Evolutionary conservation across 2,113 vertebrate genomes (phyloP).

Genomic region (Forbesichthys agassizii): DNA sequence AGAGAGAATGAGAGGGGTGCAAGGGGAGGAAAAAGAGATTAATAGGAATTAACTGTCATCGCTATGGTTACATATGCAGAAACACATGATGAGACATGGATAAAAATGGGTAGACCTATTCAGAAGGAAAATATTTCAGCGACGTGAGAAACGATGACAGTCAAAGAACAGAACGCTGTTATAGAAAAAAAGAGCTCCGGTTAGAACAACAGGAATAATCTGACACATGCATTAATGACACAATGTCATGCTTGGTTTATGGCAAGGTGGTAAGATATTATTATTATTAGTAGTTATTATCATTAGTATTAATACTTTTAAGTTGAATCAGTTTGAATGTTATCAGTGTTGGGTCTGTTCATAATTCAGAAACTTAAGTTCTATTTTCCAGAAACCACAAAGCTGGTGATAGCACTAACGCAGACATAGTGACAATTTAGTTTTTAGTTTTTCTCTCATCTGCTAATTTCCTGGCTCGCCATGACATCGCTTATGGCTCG

Average conservation of each 20-base stretch:
- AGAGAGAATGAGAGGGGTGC: slow-evolving; percentile 97
- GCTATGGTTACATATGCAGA: slow-evolving; percentile 89
- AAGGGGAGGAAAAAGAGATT: slow-evolving; percentile 96
- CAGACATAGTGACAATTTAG: too few relatives aligned
- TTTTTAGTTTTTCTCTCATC: too few relatives aligned
- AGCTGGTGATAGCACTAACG: too few relatives aligned
- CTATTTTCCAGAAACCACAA: not conserved
- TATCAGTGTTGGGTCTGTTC: not conserved
- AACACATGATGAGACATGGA: slow-evolving; percentile 91
- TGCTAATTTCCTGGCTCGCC: too few relatives aligned
- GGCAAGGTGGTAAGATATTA: slow-evolving; percentile 38
- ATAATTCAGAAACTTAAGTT: not conserved
- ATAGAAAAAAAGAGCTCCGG: slow-evolving; percentile 73
- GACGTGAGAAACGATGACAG: slow-evolving; percentile 68
- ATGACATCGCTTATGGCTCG: too few relatives aligned
- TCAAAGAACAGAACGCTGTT: slow-evolving; percentile 77
- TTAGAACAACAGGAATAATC: slow-evolving; percentile 46
- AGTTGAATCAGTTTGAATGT: not conserved
- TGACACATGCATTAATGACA: slow-evolving; percentile 26
- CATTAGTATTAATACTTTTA: too few relatives aligned
- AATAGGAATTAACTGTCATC: slow-evolving; percentile 98
- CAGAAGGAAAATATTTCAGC: slow-evolving; percentile 73
- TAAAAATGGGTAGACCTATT: slow-evolving; percentile 85
- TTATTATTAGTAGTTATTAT: slow-evolving; percentile 3
- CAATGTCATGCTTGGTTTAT: slow-evolving; percentile 3